Evolutionary conservation across 1,140 invertebrate genomes (phyloP), one percentile per base, ranked within the genome.

Genomic region (Aplysia californica): DNA sequence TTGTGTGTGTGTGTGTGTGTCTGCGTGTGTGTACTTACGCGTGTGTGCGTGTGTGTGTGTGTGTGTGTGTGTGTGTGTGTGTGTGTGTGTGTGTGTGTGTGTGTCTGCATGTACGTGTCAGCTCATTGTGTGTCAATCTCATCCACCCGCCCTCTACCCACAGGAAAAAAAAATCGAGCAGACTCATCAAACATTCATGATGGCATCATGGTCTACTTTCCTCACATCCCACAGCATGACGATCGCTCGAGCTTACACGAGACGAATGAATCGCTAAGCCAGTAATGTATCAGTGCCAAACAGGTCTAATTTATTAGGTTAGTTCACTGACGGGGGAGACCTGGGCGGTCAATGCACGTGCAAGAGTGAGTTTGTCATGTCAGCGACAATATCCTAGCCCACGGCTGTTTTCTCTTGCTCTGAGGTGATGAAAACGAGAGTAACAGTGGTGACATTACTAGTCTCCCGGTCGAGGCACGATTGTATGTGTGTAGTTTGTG

Each of bases 1-100:
- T 35, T 20, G 41, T 58, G 55, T 31, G 41, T 58, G 44, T 58
- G 70, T 72, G n/a, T n/a, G n/a, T n/a, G n/a, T n/a, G n/a, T n/a
- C n/a, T n/a, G n/a, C n/a, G n/a, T n/a, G n/a, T n/a, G n/a, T n/a
- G n/a, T n/a, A n/a, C n/a, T n/a, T n/a, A n/a, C n/a, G n/a, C n/a
- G n/a, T n/a, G n/a, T n/a, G 44, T 56, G 70, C 59, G 55, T 55
- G 70, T 26, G 70, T 20, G 39, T 26, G 39, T 20, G 35, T 39
- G 39, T 33, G 31, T 58, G 3, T 58, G 50, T 72, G 70, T 58
- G 31, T 55, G 26, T 58, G 10, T 5, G 23, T 55, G 15, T 35
- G 3, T n/a, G 44, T 10, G n/a, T 56, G 44, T 56, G n/a, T 26
- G 69, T 56, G n/a, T 74, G 72, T 73, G 55, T 67, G 65, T 15